These are phyloP conservation scores for Chiroxiphia lanceolata DNA, from an alignment of 2,797 vertebrate species.

Conservation along the genomic window DNA sequence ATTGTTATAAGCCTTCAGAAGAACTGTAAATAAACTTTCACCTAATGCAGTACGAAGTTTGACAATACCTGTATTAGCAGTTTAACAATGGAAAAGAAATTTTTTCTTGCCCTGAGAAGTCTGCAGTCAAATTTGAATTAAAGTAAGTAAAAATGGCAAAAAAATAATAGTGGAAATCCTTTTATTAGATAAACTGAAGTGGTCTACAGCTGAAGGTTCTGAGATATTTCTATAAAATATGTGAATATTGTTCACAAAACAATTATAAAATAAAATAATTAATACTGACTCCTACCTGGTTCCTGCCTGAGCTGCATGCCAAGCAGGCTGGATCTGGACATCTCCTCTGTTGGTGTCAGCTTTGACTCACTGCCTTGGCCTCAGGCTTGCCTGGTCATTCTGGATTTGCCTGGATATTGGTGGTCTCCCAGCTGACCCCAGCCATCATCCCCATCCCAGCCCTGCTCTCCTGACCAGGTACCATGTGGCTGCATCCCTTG, in stretches of 20 bases:
- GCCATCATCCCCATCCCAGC: not conserved
- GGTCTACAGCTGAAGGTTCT: not conserved
- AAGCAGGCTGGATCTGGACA: not conserved
- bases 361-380: not conserved
- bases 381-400: not conserved
- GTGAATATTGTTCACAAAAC: not conserved
- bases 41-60: not conserved
- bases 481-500: too few species aligned
- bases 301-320: not conserved
- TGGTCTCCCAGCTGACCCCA: not conserved
- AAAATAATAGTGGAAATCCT: not conserved
- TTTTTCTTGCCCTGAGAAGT: not conserved
- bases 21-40: not conserved
- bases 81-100: not conserved
- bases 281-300: not conserved
- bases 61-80: not conserved
- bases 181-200: not conserved
- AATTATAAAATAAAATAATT: not conserved
- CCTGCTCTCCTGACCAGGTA: not conserved
- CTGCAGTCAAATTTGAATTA: not conserved
- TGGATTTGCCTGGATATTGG: not conserved
- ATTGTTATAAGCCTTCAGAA: not conserved
- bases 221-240: not conserved
- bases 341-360: not conserved
- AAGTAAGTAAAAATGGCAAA: not conserved